Evolutionary conservation across 2,113 vertebrate species (phyloP), one percentile per base, ranked within the genome.

Genomic region (Salvator merianae): DNA sequence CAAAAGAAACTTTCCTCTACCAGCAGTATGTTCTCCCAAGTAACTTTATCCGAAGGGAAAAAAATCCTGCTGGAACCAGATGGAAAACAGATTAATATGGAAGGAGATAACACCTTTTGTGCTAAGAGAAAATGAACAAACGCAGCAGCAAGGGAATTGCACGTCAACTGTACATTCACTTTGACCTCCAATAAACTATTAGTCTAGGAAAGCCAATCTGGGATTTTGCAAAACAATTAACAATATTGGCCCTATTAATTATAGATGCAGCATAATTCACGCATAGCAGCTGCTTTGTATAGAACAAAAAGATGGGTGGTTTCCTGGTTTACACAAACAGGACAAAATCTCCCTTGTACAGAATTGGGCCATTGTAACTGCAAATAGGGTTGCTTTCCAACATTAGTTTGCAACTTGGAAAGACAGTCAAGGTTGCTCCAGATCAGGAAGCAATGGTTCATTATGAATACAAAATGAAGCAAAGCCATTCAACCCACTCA

Each of bases 311-410:
- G 69, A 71, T 86, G 55, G 66, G 68, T 38, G 40, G 40, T 83
- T 83, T 72, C 68, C 68, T 83, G 66, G 55, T 69, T 87, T 73
- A 75, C 43, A 38, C 59, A 72, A 82, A 77, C 62, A 71, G 59
- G 81, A 38, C 76, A 50, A 73, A 34, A 40, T 79, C 69, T 73
- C 53, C 68, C 30, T 7, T 50, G 73, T 72, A 66, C 43, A 86
- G 66, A 79, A 82, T 53, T 22, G 22, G 69, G 47, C 66, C 85
- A 82, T 65, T 86, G 85, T 65, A 36, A 63, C 26, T 65, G 73
- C 40, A 82, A 77, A 69, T 82, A 71, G n/a, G 63, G 66, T 63
- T 82, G 73, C 79, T 79, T 86, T 86, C 79, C 84, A 86, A 62
- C 36, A 70, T 62, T 82, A 63, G 65, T n/a, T 40, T n/a, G 36